phyloP scores from a whole-genome alignment of 2,113 vertebrate species.

The Paracanthobrama guichenoti region DNA sequence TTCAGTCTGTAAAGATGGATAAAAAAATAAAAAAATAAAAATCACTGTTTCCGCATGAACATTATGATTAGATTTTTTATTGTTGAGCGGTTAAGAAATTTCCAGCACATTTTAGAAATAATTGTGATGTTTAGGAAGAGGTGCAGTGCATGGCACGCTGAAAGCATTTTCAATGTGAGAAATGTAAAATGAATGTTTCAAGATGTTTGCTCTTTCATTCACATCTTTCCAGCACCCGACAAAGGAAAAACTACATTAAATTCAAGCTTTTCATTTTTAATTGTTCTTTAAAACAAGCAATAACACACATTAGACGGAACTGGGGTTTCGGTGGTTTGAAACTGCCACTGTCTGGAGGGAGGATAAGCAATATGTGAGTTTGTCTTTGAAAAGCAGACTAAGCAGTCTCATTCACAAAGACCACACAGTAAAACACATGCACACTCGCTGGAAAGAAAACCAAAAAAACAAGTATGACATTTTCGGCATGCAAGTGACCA shows the following conservation, averaged over 20 bases:
- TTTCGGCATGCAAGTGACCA: background rate
- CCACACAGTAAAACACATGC: constrained; percentile 49
- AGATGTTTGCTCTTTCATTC: constrained; percentile 26
- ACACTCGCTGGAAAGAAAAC: constrained; percentile 41
- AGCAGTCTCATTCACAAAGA: constrained; percentile 37
- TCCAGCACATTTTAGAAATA: constrained; percentile 20
- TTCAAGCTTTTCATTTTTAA: constrained; percentile 45
- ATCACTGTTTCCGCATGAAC: background rate
- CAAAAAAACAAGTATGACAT: constrained; percentile 24
- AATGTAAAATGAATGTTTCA: constrained; percentile 14
- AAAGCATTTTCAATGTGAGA: background rate
- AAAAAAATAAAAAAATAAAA: background rate
- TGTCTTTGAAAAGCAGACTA: constrained; percentile 34
- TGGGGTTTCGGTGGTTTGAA: constrained; percentile 50
- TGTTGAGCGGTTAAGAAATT: background rate
- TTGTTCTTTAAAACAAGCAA: constrained; percentile 50
- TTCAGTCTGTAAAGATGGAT: background rate
- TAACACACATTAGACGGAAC: constrained; percentile 52
- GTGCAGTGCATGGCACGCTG: background rate
- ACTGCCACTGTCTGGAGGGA: constrained; percentile 45
- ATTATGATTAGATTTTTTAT: constrained; percentile 28
- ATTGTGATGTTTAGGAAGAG: constrained; percentile 7
- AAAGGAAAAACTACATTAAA: constrained; percentile 28
- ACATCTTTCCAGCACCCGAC: constrained; percentile 24
- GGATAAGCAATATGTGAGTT: constrained; percentile 43